phyloP scores from a whole-genome alignment of 35 echinoderm and acorn worm genomes.

The Diadema setosum region DNA sequence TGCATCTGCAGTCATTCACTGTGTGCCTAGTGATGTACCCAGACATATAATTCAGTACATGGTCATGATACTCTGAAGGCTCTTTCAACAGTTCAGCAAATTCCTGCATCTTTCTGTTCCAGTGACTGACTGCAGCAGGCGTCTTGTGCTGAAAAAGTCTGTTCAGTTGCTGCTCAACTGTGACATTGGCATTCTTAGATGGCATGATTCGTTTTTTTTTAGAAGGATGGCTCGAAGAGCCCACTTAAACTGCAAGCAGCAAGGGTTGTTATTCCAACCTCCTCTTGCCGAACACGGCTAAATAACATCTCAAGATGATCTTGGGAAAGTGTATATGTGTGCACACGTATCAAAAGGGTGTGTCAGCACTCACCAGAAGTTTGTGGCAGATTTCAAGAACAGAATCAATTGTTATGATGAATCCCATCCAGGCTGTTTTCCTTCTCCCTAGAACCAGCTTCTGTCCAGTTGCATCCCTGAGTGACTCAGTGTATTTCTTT shows the following conservation, averaged over 20 bases:
- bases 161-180: slow-evolving; percentile 34
- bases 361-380: background rate
- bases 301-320: slow-evolving; percentile 68
- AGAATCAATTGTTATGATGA: slow-evolving; percentile 41
- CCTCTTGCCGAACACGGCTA: slow-evolving; percentile 56
- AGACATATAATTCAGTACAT: slow-evolving; percentile 54
- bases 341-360: background rate
- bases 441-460: background rate
- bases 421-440: slow-evolving; percentile 31
- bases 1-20: slow-evolving; percentile 55
- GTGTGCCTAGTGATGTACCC: slow-evolving; percentile 59
- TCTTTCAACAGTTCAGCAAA: slow-evolving; percentile 39
- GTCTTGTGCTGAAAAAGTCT: slow-evolving; percentile 10
- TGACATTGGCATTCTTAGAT: slow-evolving; percentile 56
- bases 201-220: slow-evolving; percentile 52
- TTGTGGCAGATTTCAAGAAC: slow-evolving; percentile 15
- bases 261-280: slow-evolving; percentile 80
- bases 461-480: slow-evolving; percentile 7
- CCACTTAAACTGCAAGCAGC: slow-evolving; percentile 71
- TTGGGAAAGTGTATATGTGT: slow-evolving; percentile 57
- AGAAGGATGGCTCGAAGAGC: slow-evolving; percentile 40
- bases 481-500: slow-evolving; percentile 14
- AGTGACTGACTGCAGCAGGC: slow-evolving; percentile 6
- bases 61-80: slow-evolving; percentile 57
- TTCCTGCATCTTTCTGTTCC: slow-evolving; percentile 35